Percentiles rank a stretch among this genome's conserved stretches.
Evolutionary conservation across 2,888 invertebrate genomes (phyloP).

Genomic region (Tinea semifulvella): DNA sequence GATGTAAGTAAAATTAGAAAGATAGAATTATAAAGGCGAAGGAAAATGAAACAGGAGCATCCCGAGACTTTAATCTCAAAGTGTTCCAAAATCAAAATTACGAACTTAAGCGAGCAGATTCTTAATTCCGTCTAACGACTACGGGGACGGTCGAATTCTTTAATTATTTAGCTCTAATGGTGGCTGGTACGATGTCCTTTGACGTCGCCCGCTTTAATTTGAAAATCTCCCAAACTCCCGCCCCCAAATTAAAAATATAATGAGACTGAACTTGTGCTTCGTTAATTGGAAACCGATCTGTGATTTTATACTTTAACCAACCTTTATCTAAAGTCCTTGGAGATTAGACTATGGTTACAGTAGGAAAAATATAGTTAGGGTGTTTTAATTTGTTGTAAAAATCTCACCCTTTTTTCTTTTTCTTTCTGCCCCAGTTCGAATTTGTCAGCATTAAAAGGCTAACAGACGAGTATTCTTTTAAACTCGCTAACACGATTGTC

Average conservation of each 20-base stretch:
- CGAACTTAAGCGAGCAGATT: conserved; percentile 44
- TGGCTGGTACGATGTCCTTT: conserved; percentile 55
- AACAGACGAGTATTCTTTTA: conserved; percentile 20
- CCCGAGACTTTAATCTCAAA: conserved; percentile 13
- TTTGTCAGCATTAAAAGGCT: conserved; percentile 11
- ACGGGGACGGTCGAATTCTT: conserved; percentile 60
- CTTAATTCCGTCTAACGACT: conserved; percentile 57
- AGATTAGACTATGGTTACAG: neutral
- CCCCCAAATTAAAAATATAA: conserved; percentile 66
- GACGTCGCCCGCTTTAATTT: conserved; percentile 62
- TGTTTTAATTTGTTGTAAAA: neutral
- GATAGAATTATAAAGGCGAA: neutral
- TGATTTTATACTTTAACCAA: conserved; percentile 20
- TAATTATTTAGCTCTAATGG: conserved; percentile 67
- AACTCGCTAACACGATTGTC: conserved; percentile 7
- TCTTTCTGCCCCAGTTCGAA: conserved; percentile 10
- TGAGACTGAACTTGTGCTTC: conserved; percentile 56
- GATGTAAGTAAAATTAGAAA: neutral
- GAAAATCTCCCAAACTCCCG: conserved; percentile 42
- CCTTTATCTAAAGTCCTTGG: neutral
- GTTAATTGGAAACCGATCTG: conserved; percentile 67
- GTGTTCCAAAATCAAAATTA: conserved; percentile 43
- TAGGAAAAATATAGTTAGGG: neutral
- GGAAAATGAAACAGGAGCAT: conserved; percentile 7
- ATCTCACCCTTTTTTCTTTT: no score